Percentiles rank a stretch among this genome's conserved stretches.
These are phyloP conservation scores for Oceanites oceanicus DNA, from an alignment of 2,113 vertebrate genomes.

Conservation along the genomic window DNA sequence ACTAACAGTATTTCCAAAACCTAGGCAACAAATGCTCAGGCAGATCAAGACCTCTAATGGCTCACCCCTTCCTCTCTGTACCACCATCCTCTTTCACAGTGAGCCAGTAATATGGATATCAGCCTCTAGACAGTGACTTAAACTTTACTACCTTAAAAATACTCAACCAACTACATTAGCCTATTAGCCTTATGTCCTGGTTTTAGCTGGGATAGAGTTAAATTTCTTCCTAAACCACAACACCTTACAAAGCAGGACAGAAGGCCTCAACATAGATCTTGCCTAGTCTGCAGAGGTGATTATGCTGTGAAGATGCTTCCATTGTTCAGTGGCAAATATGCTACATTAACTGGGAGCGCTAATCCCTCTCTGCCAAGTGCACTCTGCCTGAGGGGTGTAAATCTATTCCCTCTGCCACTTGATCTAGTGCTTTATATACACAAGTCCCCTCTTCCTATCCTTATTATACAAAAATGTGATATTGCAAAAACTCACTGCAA, in stretches of 20 bases:
- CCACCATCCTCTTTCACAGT: neutral
- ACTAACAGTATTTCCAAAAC: neutral
- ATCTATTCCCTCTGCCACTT: neutral
- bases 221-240: too few relatives aligned
- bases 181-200: neutral
- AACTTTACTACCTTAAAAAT: neutral
- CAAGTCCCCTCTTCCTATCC: neutral
- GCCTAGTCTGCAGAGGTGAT: neutral
- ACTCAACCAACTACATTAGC: neutral
- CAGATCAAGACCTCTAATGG: neutral
- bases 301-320: neutral
- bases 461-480: neutral
- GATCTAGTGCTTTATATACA: neutral
- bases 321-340: rapidly evolving
- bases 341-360: neutral
- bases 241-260: neutral
- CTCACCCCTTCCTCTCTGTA: neutral
- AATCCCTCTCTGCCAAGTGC: neutral
- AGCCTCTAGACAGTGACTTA: neutral
- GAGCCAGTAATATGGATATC: neutral
- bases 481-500: neutral
- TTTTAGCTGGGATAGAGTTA: too few relatives aligned
- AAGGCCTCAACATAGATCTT: neutral
- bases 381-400: neutral
- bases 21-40: neutral